These are phyloP conservation scores for Aplocera efformata DNA, from an alignment of 2,888 invertebrate species.

Conservation along the genomic window DNA sequence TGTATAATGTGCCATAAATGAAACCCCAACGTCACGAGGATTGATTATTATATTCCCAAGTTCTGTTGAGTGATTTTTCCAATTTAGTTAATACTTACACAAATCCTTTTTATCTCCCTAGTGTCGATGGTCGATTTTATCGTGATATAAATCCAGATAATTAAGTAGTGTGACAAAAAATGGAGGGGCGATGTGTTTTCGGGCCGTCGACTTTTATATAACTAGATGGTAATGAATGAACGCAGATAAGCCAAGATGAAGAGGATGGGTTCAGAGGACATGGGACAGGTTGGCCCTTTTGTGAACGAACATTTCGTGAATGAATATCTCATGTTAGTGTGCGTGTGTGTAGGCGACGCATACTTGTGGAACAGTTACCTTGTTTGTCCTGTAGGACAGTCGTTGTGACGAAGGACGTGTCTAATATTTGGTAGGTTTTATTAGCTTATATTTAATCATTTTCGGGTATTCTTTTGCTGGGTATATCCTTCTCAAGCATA, in stretches of 20 bases:
- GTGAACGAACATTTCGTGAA: slow-evolving; percentile 59
- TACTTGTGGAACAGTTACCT: slow-evolving; percentile 29
- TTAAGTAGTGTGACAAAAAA: slow-evolving; percentile 79
- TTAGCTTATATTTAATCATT: no score
- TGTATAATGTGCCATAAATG: no score
- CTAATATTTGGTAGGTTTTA: no score
- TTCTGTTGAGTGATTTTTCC: no score
- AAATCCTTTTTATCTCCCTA: slow-evolving; percentile 45
- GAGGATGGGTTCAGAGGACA: slow-evolving; percentile 63
- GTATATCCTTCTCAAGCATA: no score
- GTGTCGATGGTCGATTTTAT: slow-evolving; percentile 61
- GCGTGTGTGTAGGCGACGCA: slow-evolving; percentile 34
- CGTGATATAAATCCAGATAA: slow-evolving; percentile 76
- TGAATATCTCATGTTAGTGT: slow-evolving; percentile 28
- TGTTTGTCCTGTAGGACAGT: slow-evolving; percentile 39
- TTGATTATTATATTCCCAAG: no score
- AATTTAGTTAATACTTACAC: background rate
- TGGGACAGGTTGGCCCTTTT: slow-evolving; percentile 60
- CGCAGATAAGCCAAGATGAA: slow-evolving; percentile 70
- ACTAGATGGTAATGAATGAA: slow-evolving; percentile 80
- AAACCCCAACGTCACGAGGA: no score
- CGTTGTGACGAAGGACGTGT: slow-evolving; percentile 45
- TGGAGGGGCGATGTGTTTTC: slow-evolving; percentile 76
- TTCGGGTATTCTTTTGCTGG: no score
- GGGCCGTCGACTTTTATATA: slow-evolving; percentile 75